Percentiles rank a stretch among this genome's conserved stretches.
These are phyloP conservation scores for Tetragonula clypearis DNA, from an alignment of 1,140 invertebrate species.

Conservation along the genomic window DNA sequence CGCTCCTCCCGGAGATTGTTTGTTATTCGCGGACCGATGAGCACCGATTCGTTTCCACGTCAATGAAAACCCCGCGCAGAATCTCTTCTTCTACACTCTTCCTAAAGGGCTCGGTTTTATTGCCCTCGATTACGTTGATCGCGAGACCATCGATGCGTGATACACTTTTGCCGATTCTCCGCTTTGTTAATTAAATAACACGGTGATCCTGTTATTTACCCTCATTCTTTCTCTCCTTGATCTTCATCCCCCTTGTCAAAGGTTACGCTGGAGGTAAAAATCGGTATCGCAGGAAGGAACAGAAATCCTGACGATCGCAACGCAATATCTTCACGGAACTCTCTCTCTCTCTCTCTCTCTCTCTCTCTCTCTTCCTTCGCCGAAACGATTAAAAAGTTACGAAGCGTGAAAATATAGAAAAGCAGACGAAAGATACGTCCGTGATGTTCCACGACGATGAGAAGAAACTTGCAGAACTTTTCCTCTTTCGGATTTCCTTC, in stretches of 20 bases:
- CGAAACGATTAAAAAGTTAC: constrained; percentile 36
- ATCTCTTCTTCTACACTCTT: too few species aligned
- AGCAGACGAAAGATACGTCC: constrained; percentile 21
- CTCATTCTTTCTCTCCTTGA: too few species aligned
- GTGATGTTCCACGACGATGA: constrained; percentile 21
- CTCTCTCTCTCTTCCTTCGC: too few species aligned
- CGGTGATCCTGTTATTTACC: not conserved
- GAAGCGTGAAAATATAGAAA: constrained; percentile 22
- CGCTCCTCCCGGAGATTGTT: not conserved
- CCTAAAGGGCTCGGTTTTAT: not conserved
- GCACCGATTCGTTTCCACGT: not conserved
- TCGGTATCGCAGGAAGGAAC: not conserved
- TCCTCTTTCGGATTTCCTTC: constrained; percentile 17
- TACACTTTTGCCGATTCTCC: not conserved
- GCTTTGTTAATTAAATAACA: not conserved
- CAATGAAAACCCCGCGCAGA: not conserved
- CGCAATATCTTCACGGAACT: not conserved
- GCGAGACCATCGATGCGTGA: not conserved
- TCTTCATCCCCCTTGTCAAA: too few species aligned
- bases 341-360: too few species aligned
- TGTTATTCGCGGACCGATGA: constrained; percentile 3
- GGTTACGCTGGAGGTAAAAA: not conserved
- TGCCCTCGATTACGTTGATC: not conserved
- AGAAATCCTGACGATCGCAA: not conserved
- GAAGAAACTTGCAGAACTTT: constrained; percentile 15